These are phyloP conservation scores for Agrochola lota DNA, from an alignment of 2,888 invertebrate genomes.

Conservation along the genomic window DNA sequence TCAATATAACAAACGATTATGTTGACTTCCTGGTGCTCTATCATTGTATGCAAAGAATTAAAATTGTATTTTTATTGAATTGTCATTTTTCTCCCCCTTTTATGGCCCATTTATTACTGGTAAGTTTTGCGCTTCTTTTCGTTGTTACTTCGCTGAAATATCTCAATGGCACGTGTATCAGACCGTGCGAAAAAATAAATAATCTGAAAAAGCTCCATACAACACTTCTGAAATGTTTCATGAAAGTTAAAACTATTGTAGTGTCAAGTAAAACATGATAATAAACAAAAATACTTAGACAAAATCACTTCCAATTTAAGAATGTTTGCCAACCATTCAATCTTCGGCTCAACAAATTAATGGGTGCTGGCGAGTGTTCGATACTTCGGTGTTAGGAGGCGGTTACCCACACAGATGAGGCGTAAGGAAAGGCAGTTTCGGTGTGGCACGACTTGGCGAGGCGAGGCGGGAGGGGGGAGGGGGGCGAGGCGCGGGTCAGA, in stretches of 20 bases:
- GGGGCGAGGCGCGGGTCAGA: conserved; percentile 76
- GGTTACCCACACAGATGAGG: conserved; percentile 70
- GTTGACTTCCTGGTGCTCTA: conserved; percentile 30
- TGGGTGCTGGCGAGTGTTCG: conserved; percentile 55
- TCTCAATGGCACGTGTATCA: not conserved
- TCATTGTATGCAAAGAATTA: conserved; percentile 6
- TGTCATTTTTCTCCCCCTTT: not conserved
- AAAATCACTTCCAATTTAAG: conserved; percentile 20
- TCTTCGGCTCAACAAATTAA: conserved; percentile 66
- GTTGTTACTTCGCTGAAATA: not conserved
- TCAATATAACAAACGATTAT: conserved; percentile 12
- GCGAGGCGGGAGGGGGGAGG: conserved; percentile 32
- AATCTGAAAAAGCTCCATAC: not conserved
- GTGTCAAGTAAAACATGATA: not conserved
- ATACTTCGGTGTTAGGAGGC: conserved; percentile 64
- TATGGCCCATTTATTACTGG: not conserved
- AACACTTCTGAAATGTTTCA: not conserved
- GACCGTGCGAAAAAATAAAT: not conserved
- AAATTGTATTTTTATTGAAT: conserved; percentile 8
- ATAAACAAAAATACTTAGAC: conserved; percentile 4
- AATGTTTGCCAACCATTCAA: conserved; percentile 64
- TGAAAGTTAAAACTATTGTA: not conserved
- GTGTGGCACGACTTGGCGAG: conserved; percentile 64
- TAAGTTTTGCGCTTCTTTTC: not conserved
- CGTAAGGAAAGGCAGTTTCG: conserved; percentile 72